These are phyloP conservation scores for Synergus umbraculus DNA, from an alignment of 2,888 invertebrate genomes.

Conservation along the genomic window DNA sequence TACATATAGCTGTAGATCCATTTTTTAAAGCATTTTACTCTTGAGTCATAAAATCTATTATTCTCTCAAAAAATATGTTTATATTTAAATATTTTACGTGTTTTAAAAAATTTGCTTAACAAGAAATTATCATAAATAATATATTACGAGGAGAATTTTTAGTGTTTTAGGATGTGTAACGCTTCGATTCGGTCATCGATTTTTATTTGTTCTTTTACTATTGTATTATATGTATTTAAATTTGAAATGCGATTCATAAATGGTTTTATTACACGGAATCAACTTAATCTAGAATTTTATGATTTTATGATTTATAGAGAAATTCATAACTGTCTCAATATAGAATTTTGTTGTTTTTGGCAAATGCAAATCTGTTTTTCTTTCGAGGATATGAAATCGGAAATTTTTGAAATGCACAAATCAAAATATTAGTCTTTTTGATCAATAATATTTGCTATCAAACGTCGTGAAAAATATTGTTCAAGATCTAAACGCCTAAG, in stretches of 20 bases:
- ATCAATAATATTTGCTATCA: no score
- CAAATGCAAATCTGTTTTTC: no score
- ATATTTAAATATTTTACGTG: not conserved
- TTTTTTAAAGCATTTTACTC: not conserved
- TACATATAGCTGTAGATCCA: not conserved
- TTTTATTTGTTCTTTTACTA: not conserved
- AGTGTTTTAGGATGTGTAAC: slow-evolving; percentile 1
- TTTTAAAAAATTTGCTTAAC: not conserved
- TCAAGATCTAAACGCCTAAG: no score
- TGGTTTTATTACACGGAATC: not conserved
- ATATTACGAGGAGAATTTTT: not conserved
- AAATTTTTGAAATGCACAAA: no score
- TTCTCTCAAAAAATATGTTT: not conserved
- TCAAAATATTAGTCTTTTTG: no score
- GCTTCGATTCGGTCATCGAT: slow-evolving; percentile 2
- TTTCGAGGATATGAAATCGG: no score
- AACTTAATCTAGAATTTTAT: not conserved
- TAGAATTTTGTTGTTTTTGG: no score
- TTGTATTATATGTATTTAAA: not conserved
- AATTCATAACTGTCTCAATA: no score
- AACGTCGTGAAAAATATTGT: no score
- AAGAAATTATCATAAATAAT: not conserved
- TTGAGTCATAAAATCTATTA: not conserved
- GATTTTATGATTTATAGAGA: no score
- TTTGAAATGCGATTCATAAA: not conserved